Percentiles rank a stretch among this genome's conserved stretches.
These are phyloP conservation scores for Coelopa pilipes DNA, from an alignment of 2,888 invertebrate species.

Conservation along the genomic window DNA sequence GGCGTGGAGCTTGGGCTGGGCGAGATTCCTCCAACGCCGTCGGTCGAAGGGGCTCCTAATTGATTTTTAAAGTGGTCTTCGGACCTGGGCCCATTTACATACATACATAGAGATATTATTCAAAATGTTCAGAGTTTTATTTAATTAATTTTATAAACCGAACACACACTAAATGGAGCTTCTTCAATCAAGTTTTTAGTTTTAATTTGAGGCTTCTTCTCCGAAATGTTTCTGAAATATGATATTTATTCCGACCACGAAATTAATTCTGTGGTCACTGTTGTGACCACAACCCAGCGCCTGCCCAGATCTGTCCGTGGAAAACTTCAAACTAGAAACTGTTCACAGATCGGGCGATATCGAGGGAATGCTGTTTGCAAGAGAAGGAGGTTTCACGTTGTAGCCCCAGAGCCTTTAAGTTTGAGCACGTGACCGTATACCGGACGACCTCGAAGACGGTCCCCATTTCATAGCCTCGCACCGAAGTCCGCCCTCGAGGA, in stretches of 20 bases:
- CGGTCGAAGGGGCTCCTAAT: conserved; percentile 48
- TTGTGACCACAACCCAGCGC: neutral
- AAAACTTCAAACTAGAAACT: neutral
- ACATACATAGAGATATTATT: conserved; percentile 47
- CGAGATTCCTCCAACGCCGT: conserved; percentile 6
- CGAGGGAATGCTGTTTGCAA: neutral
- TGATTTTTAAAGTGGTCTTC: conserved; percentile 51
- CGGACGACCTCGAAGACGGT: neutral
- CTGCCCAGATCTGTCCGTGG: neutral
- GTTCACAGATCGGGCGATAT: neutral
- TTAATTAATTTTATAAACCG: conserved; percentile 1
- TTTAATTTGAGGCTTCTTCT: neutral
- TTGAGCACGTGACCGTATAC: neutral
- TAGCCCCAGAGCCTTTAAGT: neutral
- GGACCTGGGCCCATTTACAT: conserved; percentile 45
- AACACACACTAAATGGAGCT: neutral
- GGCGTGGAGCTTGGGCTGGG: neutral
- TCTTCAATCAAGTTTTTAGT: neutral
- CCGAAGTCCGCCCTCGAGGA: neutral
- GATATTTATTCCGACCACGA: neutral
- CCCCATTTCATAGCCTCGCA: neutral
- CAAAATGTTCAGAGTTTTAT: conserved; percentile 4
- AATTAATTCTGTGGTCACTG: too few relatives aligned
- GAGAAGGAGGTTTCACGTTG: neutral
- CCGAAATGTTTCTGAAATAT: neutral